These are phyloP conservation scores for Dendroctonus ponderosae DNA, from an alignment of 1,140 invertebrate genomes.

Conservation along the genomic window DNA sequence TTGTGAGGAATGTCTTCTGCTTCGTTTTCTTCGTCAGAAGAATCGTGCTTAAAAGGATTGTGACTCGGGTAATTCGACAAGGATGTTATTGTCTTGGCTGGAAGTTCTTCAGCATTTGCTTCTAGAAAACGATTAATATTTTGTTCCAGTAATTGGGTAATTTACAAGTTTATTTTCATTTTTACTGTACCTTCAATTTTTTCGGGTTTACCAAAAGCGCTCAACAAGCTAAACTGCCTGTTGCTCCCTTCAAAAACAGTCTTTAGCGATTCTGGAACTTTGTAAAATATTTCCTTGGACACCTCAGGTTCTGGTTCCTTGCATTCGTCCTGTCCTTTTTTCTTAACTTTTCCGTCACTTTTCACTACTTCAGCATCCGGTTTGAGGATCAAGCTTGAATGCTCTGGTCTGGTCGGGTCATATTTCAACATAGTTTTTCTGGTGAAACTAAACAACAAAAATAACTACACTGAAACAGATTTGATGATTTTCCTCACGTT, in stretches of 20 bases:
- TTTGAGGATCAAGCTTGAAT: slow-evolving; percentile 46
- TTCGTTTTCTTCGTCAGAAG: slow-evolving; percentile 57
- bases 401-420: slow-evolving; percentile 59
- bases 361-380: slow-evolving; percentile 17
- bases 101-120: neutral
- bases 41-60: slow-evolving; percentile 64
- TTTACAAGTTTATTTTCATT: too few relatives aligned
- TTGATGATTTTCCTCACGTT: too few relatives aligned
- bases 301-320: slow-evolving; percentile 48
- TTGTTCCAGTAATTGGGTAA: too few relatives aligned
- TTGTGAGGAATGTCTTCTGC: slow-evolving; percentile 35
- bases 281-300: slow-evolving; percentile 64
- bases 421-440: slow-evolving; percentile 59
- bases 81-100: slow-evolving; percentile 38
- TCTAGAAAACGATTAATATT: neutral
- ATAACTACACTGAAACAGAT: too few relatives aligned
- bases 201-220: slow-evolving; percentile 53
- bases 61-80: slow-evolving; percentile 14
- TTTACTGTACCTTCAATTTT: slow-evolving; percentile 19
- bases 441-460: neutral
- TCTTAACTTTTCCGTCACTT: slow-evolving; percentile 49
- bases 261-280: slow-evolving; percentile 59
- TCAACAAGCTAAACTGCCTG: slow-evolving; percentile 59
- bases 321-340: slow-evolving; percentile 13
- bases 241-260: slow-evolving; percentile 54